A percentile compares a stretch with the other conserved stretches of the same genome.
These are phyloP conservation scores for Samia ricini DNA, from an alignment of 1,140 invertebrate species.

Conservation along the genomic window DNA sequence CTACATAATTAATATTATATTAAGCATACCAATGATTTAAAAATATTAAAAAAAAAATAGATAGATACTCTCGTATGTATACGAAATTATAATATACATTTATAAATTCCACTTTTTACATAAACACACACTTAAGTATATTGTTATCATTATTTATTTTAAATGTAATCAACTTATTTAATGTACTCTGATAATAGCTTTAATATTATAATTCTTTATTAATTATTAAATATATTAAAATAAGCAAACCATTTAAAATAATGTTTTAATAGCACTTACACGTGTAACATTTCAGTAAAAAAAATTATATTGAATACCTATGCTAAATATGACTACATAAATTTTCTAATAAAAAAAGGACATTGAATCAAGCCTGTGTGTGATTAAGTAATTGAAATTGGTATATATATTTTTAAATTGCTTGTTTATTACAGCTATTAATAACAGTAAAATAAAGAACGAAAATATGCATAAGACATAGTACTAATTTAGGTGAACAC, in stretches of 20 bases:
- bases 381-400: not conserved
- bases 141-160: not conserved
- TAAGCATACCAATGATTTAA: constrained; percentile 1
- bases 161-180: not conserved
- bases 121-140: not conserved
- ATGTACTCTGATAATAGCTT: not conserved
- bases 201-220: not conserved
- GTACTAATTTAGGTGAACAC: too few species aligned
- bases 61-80: not conserved
- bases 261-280: not conserved
- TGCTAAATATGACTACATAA: not conserved
- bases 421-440: too few species aligned
- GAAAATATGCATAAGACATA: too few species aligned
- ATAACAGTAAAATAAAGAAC: too few species aligned
- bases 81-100: not conserved
- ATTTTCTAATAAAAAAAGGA: not conserved
- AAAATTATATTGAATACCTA: not conserved
- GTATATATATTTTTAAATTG: too few species aligned
- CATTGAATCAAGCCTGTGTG: not conserved
- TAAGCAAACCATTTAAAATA: not conserved
- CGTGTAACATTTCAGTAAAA: not conserved
- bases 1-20: not conserved
- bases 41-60: too few species aligned
- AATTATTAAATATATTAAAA: not conserved
- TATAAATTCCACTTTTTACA: too few species aligned